phyloP scores from a whole-genome alignment of 2,888 invertebrate genomes.

The Caenorhabditis japonica region DNA sequence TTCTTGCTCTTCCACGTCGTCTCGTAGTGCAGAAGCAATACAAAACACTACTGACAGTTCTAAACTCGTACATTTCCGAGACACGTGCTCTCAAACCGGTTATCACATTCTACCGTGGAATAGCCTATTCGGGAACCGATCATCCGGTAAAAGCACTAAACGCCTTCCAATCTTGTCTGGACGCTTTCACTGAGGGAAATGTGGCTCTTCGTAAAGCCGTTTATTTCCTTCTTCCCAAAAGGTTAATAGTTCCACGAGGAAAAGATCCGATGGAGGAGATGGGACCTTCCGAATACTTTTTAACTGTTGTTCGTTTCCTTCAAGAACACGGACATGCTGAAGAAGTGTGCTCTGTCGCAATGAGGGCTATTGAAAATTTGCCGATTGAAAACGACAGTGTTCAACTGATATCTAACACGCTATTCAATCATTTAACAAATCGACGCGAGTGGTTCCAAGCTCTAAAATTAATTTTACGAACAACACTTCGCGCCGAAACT shows the following conservation, averaged over 20 bases:
- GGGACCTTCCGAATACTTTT: slow-evolving; percentile 33
- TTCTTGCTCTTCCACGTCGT: slow-evolving; percentile 22
- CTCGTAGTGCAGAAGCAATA: slow-evolving; percentile 31
- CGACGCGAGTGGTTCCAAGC: slow-evolving; percentile 63
- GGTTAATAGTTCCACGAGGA: slow-evolving; percentile 5
- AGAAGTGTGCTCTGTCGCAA: slow-evolving; percentile 61
- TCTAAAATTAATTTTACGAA: slow-evolving; percentile 48
- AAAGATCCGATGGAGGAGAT: slow-evolving; percentile 29
- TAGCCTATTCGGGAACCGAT: slow-evolving; percentile 65
- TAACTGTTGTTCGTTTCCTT: slow-evolving; percentile 57
- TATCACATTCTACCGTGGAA: slow-evolving; percentile 65
- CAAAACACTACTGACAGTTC: slow-evolving; percentile 22
- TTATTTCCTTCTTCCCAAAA: slow-evolving; percentile 37
- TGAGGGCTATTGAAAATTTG: slow-evolving; percentile 55
- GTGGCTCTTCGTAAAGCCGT: slow-evolving; percentile 62
- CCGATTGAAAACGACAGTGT: slow-evolving; percentile 51
- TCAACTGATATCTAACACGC: slow-evolving; percentile 61
- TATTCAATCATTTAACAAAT: slow-evolving; percentile 67
- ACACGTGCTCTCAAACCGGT: slow-evolving; percentile 43
- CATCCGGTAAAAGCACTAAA: slow-evolving; percentile 60
- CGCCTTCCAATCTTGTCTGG: slow-evolving; percentile 59
- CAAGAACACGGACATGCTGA: slow-evolving; percentile 61
- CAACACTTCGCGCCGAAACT: slow-evolving; percentile 28
- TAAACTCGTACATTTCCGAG: slow-evolving; percentile 46
- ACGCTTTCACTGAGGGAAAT: slow-evolving; percentile 57